phyloP scores from a whole-genome alignment of 1,140 invertebrate genomes.

The Lethocerus indicus region DNA sequence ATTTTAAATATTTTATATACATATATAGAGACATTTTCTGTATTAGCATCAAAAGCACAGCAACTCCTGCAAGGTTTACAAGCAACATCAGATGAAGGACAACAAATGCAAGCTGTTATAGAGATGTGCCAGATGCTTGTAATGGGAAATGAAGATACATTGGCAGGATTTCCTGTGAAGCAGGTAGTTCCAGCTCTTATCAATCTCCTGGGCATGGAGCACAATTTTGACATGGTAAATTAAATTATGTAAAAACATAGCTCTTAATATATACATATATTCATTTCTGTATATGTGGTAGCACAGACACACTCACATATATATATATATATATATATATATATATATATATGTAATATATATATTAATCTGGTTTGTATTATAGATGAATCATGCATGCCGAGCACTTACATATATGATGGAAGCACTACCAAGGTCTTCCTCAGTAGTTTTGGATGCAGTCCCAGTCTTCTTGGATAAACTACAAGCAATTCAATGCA shows the following conservation, averaged over 20 bases:
- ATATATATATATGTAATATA: neutral
- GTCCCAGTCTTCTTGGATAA: conserved; percentile 92
- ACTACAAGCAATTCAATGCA: conserved; percentile 93
- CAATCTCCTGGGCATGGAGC: conserved; percentile 72
- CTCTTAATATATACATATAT: neutral
- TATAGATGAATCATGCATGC: conserved; percentile 94
- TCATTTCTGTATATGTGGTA: too few relatives aligned
- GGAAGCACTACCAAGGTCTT: conserved; percentile 91
- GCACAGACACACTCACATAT: too few relatives aligned
- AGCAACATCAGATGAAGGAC: conserved; percentile 85
- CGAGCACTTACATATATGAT: conserved; percentile 98
- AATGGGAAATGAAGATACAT: conserved; percentile 98
- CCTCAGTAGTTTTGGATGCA: conserved; percentile 89
- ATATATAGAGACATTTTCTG: too few relatives aligned
- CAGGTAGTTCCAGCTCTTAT: conserved; percentile 93
- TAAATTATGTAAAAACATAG: neutral
- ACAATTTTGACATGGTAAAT: conserved; percentile 92
- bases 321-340: neutral
- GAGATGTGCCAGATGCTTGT: conserved; percentile 98
- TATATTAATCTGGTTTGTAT: conserved; percentile 11
- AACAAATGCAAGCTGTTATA: conserved; percentile 91
- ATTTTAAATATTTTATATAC: too few relatives aligned
- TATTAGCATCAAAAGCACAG: conserved; percentile 76
- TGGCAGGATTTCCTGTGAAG: conserved; percentile 94
- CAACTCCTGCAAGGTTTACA: conserved; percentile 86